Evolutionary conservation across 2,888 invertebrate species (phyloP), one percentile per base, ranked within the genome.

Genomic region (Nycteola revayana): DNA sequence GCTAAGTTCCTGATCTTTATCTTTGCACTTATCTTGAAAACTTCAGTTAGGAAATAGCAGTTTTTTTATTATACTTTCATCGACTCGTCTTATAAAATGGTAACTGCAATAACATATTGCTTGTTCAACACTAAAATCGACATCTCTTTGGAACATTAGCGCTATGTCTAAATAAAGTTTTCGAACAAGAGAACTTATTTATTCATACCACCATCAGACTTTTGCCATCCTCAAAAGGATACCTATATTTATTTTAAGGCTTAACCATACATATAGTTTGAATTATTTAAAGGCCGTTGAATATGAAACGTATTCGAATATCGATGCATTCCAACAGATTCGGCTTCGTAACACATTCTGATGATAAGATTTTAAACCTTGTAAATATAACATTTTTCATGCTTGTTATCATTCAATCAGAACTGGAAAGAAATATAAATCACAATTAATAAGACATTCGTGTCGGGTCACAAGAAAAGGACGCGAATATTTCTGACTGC

Each of bases 61-160:
- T 2, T 14, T 14, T 14, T 58, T 43, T 42, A 43, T 42, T 47
- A 42, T 32, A 47, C 42, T 41, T 25, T 10, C 31, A 11, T 35
- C 28, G 17, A 14, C 25, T 54, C 45, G 41, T 53, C 56, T 40
- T 41, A 42, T 43, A 41, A 44, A 49, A n/a, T n/a, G 35, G 18
- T 18, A 21, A 43, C 20, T 65, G 74, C 63, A 74, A 74, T 61
- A 51, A 46, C 72, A 74, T 69, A 66, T 57, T 73, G 73, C 75
- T 73, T 73, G 60, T 62, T 43, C 62, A 71, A 58, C 68, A 64
- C 68, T 71, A 36, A 29, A 20, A 33, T 24, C 35, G 31, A 32
- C 37, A 30, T 30, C 28, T 27, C 34, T 10, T 27, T 10, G 29
- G 17, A 28, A 29, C 34, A 28, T 24, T 11, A 32, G 33, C 29